Evolutionary conservation across 1,140 invertebrate species (phyloP).

Genomic region (Drosophila nannoptera): DNA sequence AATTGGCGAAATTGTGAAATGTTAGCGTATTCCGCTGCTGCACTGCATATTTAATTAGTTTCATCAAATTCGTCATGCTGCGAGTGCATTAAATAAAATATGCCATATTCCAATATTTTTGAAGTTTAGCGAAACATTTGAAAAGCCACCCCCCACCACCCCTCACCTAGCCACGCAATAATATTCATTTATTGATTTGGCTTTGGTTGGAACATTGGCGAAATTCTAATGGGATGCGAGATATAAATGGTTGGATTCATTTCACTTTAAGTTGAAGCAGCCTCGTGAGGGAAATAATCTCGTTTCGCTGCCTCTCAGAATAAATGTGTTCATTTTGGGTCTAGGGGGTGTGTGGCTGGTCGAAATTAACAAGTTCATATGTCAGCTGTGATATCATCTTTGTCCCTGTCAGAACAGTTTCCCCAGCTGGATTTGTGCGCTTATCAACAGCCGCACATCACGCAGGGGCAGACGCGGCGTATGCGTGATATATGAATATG

Average conservation of each 20-base stretch:
- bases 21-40: conserved; percentile 27
- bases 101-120: background rate
- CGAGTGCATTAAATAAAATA: conserved; percentile 12
- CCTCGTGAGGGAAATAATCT: no score
- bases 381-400: conserved; percentile 45
- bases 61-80: conserved; percentile 12
- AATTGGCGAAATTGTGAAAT: conserved; percentile 11
- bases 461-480: conserved; percentile 41
- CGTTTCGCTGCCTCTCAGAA: no score
- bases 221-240: no score
- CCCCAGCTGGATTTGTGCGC: conserved; percentile 15
- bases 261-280: no score
- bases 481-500: conserved; percentile 63
- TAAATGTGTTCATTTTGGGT: conserved; percentile 16
- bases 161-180: background rate
- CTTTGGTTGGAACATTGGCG: no score
- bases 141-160: no score
- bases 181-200: no score
- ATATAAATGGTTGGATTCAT: no score
- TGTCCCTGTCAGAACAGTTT: conserved; percentile 13
- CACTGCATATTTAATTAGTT: conserved; percentile 51
- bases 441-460: conserved; percentile 62
- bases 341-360: conserved; percentile 11
- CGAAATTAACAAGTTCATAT: conserved; percentile 72
- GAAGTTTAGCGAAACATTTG: no score